A percentile compares a stretch with the other conserved stretches of the same genome.
phyloP scores from a whole-genome alignment of 2,113 vertebrate genomes.

The Chloebia gouldiae region DNA sequence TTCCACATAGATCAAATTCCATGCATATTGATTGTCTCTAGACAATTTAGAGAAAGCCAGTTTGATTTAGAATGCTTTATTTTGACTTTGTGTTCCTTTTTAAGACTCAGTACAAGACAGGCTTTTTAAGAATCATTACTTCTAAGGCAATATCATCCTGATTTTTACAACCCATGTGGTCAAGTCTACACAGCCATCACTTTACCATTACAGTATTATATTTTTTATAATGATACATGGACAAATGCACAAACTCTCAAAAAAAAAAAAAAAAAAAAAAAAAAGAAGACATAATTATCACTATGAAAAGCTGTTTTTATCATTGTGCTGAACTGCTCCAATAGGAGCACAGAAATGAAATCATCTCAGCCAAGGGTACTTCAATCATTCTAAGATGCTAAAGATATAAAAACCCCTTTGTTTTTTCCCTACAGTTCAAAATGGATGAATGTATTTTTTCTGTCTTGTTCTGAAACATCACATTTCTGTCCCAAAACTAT shows the following conservation, averaged over 20 bases:
- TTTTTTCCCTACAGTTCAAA: not conserved
- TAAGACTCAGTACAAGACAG: not conserved
- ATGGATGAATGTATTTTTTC: not conserved
- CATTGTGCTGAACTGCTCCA: not conserved
- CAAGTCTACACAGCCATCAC: not conserved
- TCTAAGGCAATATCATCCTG: not conserved
- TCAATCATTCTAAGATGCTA: not conserved
- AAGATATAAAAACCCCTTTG: not conserved
- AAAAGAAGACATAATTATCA: not conserved
- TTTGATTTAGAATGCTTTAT: not conserved
- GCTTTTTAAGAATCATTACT: not conserved
- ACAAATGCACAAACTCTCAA: not conserved
- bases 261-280: not conserved
- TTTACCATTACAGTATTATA: not conserved
- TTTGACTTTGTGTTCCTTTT: conserved; percentile 22
- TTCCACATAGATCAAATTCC: conserved; percentile 31
- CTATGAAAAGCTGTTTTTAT: not conserved
- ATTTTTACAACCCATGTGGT: not conserved
- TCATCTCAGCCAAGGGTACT: not conserved
- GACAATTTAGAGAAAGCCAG: conserved; percentile 4
- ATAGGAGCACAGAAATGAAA: not conserved
- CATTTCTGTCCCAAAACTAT: not conserved
- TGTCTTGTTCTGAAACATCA: not conserved
- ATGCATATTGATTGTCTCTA: not conserved
- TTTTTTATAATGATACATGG: not conserved